phyloP scores from a whole-genome alignment of 2,797 vertebrate genomes.

The Urosaurus nigricauda region DNA sequence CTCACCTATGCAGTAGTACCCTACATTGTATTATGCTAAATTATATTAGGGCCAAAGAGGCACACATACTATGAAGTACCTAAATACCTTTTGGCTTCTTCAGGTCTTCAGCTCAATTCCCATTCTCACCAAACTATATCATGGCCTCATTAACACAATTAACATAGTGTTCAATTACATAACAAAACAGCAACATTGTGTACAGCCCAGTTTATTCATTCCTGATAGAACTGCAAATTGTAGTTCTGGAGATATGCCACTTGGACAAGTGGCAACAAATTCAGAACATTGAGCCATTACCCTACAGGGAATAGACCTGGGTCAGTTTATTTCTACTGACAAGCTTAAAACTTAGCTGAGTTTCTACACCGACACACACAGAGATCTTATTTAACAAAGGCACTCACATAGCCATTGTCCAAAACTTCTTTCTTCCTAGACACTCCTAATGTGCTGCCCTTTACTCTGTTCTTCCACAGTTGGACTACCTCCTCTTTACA shows the following conservation, averaged over 20 bases:
- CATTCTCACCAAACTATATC: not conserved
- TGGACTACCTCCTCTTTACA: not conserved
- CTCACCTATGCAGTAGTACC: not conserved
- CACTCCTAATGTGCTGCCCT: not conserved
- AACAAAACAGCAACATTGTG: not conserved
- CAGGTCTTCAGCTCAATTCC: not conserved
- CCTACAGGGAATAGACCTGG: not conserved
- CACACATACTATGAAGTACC: not conserved
- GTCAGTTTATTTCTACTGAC: not conserved
- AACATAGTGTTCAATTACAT: not conserved
- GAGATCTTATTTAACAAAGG: not conserved
- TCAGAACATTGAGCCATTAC: not conserved
- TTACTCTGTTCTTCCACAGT: not conserved
- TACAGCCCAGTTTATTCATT: not conserved
- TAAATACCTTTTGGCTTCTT: not conserved
- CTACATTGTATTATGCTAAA: conserved; percentile 1
- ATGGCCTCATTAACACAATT: not conserved
- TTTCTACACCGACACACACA: not conserved
- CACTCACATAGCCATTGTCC: not conserved
- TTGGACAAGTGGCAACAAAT: not conserved
- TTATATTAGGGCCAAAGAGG: not conserved
- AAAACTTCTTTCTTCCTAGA: not conserved
- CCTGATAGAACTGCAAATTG: not conserved
- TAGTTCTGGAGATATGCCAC: not conserved
- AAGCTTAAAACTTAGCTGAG: not conserved